phyloP scores from a whole-genome alignment of 1,140 invertebrate genomes.

The Zelostemma sp. region DNA sequence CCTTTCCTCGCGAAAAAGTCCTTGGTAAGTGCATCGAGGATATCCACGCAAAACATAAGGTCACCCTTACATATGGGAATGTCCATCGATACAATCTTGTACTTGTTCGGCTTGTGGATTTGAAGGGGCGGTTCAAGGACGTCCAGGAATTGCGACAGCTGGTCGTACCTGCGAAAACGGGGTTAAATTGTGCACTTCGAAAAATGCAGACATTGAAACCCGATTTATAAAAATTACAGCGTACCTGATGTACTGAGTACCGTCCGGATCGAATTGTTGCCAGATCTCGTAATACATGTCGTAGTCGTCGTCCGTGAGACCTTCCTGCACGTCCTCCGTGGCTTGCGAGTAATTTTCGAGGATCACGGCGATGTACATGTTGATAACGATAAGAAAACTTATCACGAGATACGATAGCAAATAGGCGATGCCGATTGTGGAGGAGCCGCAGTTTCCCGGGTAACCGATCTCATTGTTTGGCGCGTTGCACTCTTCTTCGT shows the following conservation, averaged over 20 bases:
- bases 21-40: slow-evolving; percentile 94
- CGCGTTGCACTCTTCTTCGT: slow-evolving; percentile 91
- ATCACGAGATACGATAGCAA: slow-evolving; percentile 96
- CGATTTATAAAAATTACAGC: no score
- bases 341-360: slow-evolving; percentile 97
- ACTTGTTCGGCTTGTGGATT: slow-evolving; percentile 98
- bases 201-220: no score
- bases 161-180: slow-evolving; percentile 79
- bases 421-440: slow-evolving; percentile 93
- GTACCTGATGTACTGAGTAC: slow-evolving; percentile 96
- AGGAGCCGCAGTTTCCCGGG: slow-evolving; percentile 92
- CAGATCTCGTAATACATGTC: slow-evolving; percentile 99
- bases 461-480: slow-evolving; percentile 89
- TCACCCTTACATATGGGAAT: slow-evolving; percentile 98
- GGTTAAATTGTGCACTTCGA: no score
- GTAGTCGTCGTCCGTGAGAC: slow-evolving; percentile 98
- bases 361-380: slow-evolving; percentile 99
- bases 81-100: slow-evolving; percentile 98
- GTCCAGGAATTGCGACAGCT: slow-evolving; percentile 95
- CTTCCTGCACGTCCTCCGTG: slow-evolving; percentile 98
- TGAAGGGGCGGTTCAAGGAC: slow-evolving; percentile 93
- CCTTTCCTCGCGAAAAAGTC: slow-evolving; percentile 97
- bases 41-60: slow-evolving; percentile 97
- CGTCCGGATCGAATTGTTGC: slow-evolving; percentile 98
- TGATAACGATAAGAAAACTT: slow-evolving; percentile 98